Evolutionary conservation across 2,113 vertebrate genomes (phyloP).

Genomic region (Murina feae): DNA sequence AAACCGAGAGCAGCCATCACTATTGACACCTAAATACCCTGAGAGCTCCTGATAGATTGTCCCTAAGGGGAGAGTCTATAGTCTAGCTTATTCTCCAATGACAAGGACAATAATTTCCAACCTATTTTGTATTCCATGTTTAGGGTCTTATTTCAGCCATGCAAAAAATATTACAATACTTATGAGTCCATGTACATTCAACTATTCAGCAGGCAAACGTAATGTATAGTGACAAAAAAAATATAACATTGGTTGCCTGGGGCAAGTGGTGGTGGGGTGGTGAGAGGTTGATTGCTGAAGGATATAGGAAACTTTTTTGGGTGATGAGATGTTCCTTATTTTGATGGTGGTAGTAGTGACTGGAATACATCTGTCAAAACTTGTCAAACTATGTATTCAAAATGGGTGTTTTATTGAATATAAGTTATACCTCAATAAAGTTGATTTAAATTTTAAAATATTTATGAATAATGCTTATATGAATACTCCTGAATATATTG

Average conservation of each 20-base stretch:
- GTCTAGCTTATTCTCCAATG: background rate
- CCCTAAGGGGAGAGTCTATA: background rate
- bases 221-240: background rate
- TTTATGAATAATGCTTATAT: background rate
- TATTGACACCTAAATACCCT: fast-evolving
- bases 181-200: background rate
- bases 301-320: background rate
- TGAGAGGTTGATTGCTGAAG: background rate
- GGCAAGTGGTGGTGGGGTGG: background rate
- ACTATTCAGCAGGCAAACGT: background rate
- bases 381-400: background rate
- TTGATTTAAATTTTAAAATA: background rate
- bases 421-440: background rate
- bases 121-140: background rate
- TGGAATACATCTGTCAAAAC: background rate
- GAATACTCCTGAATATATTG: background rate
- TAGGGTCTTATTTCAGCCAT: background rate
- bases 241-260: background rate
- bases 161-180: background rate
- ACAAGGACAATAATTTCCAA: background rate
- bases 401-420: background rate
- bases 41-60: background rate
- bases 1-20: background rate
- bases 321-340: background rate
- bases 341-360: background rate